Conservation (phyloP, 2,888 invertebrate genomes). For the Lissocephala sabroskyi region DNA sequence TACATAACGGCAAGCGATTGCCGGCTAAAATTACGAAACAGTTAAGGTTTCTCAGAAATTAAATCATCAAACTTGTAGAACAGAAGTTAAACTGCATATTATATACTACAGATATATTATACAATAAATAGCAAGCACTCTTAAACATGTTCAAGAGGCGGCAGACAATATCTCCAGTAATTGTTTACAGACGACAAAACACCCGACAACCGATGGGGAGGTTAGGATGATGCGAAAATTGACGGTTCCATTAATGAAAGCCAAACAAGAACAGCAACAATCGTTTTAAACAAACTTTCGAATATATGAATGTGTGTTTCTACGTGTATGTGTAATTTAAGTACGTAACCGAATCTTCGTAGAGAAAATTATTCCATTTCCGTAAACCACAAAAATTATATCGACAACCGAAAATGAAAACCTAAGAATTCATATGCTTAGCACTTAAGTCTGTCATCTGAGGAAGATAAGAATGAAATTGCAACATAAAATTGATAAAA, state of each 20-base stretch:
- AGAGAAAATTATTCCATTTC: slow-evolving; percentile 9
- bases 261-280: slow-evolving; percentile 1
- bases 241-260: no score
- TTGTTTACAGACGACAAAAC: slow-evolving; percentile 25
- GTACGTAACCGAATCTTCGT: slow-evolving; percentile 7
- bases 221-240: no score
- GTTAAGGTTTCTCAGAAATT: slow-evolving; percentile 53
- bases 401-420: slow-evolving; percentile 28
- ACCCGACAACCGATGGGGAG: no score
- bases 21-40: slow-evolving; percentile 51
- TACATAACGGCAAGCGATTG: slow-evolving; percentile 11
- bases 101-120: slow-evolving; percentile 6
- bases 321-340: slow-evolving; percentile 71
- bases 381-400: not conserved
- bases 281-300: slow-evolving; percentile 5
- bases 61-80: slow-evolving; percentile 16
- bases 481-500: slow-evolving; percentile 67
- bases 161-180: slow-evolving; percentile 39
- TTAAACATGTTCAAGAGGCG: slow-evolving; percentile 20
- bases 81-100: slow-evolving; percentile 6
- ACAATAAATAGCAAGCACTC: slow-evolving; percentile 9
- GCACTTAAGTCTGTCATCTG: slow-evolving; percentile 43
- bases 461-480: slow-evolving; percentile 45
- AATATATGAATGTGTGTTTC: slow-evolving; percentile 36
- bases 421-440: slow-evolving; percentile 19